Conservation (phyloP, 92 coral and sea anemone genomes). For the Porites divaricata region DNA sequence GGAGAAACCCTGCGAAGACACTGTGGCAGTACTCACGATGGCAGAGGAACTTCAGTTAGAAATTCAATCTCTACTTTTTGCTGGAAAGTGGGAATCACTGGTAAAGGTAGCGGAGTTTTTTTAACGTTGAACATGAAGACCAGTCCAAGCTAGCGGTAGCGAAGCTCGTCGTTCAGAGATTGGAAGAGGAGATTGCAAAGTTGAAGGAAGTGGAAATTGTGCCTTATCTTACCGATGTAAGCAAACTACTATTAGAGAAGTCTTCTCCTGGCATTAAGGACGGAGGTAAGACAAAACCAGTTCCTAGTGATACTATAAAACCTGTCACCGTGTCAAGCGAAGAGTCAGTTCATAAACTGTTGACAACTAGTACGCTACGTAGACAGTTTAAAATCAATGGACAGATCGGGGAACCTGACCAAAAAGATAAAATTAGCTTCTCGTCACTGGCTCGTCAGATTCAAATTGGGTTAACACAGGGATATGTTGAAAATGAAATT, state of each 20-base stretch:
- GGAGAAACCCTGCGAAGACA: not conserved
- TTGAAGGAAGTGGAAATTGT: constrained; percentile 33
- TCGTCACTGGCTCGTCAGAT: constrained; percentile 66
- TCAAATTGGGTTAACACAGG: constrained; percentile 41
- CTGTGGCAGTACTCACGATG: not conserved
- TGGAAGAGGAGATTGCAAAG: constrained; percentile 17
- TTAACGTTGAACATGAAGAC: constrained; percentile 13
- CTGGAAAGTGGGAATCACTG: not conserved
- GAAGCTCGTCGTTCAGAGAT: constrained; percentile 10
- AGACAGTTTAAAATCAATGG: constrained; percentile 40
- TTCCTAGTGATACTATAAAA: constrained; percentile 24
- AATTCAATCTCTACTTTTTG: constrained; percentile 13
- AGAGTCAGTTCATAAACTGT: constrained; percentile 22
- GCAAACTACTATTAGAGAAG: not conserved
- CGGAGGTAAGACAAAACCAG: constrained; percentile 8
- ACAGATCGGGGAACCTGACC: constrained; percentile 62
- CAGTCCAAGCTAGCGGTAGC: constrained; percentile 2
- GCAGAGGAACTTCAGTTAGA: constrained; percentile 22
- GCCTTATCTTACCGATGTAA: constrained; percentile 23
- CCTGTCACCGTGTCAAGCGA: constrained; percentile 2
- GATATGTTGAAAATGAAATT: constrained; percentile 50
- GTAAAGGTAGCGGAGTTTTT: not conserved
- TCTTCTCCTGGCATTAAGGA: constrained; percentile 24
- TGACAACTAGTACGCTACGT: constrained; percentile 30
- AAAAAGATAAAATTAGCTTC: constrained; percentile 70